These are phyloP conservation scores for Agriopis leucophaearia DNA, from an alignment of 2,888 invertebrate genomes.

Conservation along the genomic window DNA sequence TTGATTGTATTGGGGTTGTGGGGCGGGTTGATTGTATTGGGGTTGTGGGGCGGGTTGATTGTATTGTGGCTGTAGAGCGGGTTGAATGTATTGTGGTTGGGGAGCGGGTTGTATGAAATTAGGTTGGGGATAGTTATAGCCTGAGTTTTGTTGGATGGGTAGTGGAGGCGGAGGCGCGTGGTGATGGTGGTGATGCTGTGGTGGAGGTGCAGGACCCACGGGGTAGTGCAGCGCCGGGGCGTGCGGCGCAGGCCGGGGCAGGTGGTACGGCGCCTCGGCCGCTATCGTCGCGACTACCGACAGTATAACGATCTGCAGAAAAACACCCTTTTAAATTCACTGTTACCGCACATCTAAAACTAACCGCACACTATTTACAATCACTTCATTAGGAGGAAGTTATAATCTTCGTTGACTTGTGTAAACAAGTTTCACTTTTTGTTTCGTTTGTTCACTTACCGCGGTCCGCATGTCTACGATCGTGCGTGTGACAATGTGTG, in stretches of 20 bases:
- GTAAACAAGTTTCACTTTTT: slow-evolving; percentile 68
- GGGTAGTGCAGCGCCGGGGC: slow-evolving; percentile 62
- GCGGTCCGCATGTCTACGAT: slow-evolving; percentile 74
- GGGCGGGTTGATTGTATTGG: slow-evolving; percentile 46
- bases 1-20: slow-evolving; percentile 35
- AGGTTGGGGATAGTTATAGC: slow-evolving; percentile 63
- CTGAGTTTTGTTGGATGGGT: slow-evolving; percentile 45
- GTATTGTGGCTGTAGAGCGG: slow-evolving; percentile 31
- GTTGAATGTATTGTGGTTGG: slow-evolving; percentile 30
- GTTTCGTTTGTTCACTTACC: slow-evolving; percentile 69
- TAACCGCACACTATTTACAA: slow-evolving; percentile 36
- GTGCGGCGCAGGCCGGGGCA: slow-evolving; percentile 70
- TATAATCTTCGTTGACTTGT: slow-evolving; percentile 54
- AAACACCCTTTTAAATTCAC: slow-evolving; percentile 41
- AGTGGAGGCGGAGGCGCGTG: slow-evolving; percentile 39
- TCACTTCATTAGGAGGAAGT: slow-evolving; percentile 48
- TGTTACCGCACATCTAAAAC: slow-evolving; percentile 38
- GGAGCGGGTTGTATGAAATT: slow-evolving; percentile 43
- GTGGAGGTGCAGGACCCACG: slow-evolving; percentile 51
- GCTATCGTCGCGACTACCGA: slow-evolving; percentile 68
- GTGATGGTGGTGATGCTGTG: slow-evolving; percentile 47
- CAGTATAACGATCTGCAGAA: slow-evolving; percentile 71
- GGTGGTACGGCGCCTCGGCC: slow-evolving; percentile 77
- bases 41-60: slow-evolving; percentile 28
- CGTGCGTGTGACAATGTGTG: slow-evolving; percentile 69